Conservation (phyloP, 2,888 invertebrate species). For the Melieria omissa region DNA sequence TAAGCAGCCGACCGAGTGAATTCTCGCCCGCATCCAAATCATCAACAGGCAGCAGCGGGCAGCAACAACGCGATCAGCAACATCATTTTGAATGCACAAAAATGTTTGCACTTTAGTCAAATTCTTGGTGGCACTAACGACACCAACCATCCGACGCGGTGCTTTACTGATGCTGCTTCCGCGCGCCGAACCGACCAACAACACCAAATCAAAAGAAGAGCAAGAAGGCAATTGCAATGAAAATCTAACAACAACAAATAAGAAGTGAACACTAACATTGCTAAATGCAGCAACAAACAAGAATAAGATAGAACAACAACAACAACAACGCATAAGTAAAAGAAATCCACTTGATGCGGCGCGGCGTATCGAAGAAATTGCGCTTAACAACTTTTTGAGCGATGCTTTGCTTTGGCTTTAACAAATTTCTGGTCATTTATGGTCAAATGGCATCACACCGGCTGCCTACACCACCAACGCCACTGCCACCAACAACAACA, state of each 20-base stretch:
- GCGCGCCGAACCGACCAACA: too few species aligned
- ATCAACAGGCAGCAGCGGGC: too few species aligned
- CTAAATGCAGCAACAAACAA: slow-evolving; percentile 7
- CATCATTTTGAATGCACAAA: too few species aligned
- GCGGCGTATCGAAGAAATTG: slow-evolving; percentile 31
- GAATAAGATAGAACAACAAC: not conserved
- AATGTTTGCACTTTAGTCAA: slow-evolving; percentile 8
- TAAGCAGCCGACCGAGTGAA: not conserved
- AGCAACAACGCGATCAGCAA: too few species aligned
- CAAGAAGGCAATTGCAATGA: too few species aligned
- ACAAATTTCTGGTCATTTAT: slow-evolving; percentile 62
- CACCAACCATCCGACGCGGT: not conserved
- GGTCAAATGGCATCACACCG: slow-evolving; percentile 59
- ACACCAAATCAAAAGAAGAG: too few species aligned
- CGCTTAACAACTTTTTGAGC: slow-evolving; percentile 36
- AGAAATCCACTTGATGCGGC: slow-evolving; percentile 31
- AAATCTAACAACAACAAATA: not conserved
- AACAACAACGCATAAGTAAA: not conserved
- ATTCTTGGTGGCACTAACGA: slow-evolving; percentile 9
- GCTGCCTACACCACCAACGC: slow-evolving; percentile 22
- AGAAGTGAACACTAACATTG: not conserved
- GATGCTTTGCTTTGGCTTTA: slow-evolving; percentile 45
- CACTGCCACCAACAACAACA: not conserved
- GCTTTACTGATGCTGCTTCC: too few species aligned
- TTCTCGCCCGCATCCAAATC: slow-evolving; percentile 10